A percentile compares a stretch with the other conserved stretches of the same genome.
These are phyloP conservation scores for Galerucella calmariensis DNA, from an alignment of 2,888 invertebrate species.

Conservation along the genomic window DNA sequence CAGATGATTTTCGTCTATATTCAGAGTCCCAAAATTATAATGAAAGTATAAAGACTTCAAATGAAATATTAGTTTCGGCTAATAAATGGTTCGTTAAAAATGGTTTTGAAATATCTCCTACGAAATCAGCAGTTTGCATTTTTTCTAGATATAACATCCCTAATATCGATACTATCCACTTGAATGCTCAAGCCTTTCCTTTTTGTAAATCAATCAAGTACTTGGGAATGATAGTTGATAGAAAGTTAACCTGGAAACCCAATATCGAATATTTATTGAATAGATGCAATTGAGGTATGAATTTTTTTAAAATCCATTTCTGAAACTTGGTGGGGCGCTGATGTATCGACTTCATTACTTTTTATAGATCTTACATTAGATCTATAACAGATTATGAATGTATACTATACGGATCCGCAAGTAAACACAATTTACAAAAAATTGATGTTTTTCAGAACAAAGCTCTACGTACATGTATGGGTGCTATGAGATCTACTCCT, in stretches of 20 bases:
- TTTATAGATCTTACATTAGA: constrained; percentile 13
- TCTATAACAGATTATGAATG: constrained; percentile 8
- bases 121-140: neutral
- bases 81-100: no score
- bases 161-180: neutral
- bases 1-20: neutral
- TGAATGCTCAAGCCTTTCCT: neutral
- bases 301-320: neutral
- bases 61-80: no score
- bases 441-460: no score
- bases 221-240: constrained; percentile 13
- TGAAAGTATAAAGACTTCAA: no score
- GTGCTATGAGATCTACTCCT: no score
- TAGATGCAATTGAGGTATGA: constrained; percentile 9
- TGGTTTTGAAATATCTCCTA: neutral
- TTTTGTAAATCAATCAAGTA: constrained; percentile 9
- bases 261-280: neutral
- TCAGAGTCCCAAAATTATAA: neutral
- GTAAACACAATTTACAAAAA: no score
- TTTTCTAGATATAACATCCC: no score
- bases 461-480: no score
- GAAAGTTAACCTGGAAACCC: neutral
- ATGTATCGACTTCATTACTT: neutral
- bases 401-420: no score
- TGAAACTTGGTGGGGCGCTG: constrained; percentile 15